phyloP scores from a whole-genome alignment of 2,113 vertebrate genomes.

The Nipponia nippon region DNA sequence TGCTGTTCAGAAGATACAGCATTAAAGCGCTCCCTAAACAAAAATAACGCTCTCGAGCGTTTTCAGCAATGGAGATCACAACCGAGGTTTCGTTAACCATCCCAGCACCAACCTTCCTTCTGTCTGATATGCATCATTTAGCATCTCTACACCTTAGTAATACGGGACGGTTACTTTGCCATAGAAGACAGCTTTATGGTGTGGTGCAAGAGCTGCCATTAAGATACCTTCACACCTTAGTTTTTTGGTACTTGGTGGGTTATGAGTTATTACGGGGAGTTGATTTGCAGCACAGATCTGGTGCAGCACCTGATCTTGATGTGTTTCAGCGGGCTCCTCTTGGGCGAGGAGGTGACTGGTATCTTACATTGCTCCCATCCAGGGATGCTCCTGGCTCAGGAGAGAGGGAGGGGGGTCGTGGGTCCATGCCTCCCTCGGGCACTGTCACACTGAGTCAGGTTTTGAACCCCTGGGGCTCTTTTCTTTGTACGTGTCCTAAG shows the following conservation, averaged over 20 bases:
- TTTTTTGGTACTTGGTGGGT: not conserved
- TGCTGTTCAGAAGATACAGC: not conserved
- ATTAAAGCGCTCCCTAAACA: not conserved
- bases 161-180: not conserved
- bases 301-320: not conserved
- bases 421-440: rapidly evolving
- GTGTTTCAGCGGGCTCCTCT: not conserved
- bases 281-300: not conserved
- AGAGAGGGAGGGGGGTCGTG: not conserved
- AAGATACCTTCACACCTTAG: not conserved
- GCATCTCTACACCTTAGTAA: not conserved
- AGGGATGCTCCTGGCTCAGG: not conserved
- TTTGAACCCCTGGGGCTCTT: not conserved
- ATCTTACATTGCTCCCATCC: rapidly evolving
- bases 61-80: not conserved
- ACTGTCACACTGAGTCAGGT: not conserved
- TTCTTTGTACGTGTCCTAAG: too few relatives aligned
- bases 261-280: too few relatives aligned
- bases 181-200: not conserved
- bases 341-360: not conserved
- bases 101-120: not conserved
- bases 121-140: not conserved
- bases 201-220: not conserved
- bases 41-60: not conserved
- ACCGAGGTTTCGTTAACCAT: not conserved